Evolutionary conservation across 2,113 vertebrate genomes (phyloP).

Genomic region (Panthera uncia): DNA sequence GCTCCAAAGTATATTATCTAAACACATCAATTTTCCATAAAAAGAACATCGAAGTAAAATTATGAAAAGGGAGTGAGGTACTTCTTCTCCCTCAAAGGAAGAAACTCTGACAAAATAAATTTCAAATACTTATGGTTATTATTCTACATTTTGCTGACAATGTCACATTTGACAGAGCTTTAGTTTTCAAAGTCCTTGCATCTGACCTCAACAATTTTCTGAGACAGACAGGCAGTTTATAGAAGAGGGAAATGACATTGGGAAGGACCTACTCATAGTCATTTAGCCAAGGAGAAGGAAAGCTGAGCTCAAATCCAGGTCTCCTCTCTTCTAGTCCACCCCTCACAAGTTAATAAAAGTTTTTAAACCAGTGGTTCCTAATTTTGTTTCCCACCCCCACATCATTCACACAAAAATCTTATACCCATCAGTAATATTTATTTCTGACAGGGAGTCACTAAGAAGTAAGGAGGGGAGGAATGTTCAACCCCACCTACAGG

Average conservation of each 20-base stretch:
- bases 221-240: background rate
- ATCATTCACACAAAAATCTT: background rate
- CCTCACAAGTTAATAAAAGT: background rate
- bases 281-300: background rate
- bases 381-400: background rate
- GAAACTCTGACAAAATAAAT: background rate
- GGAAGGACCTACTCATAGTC: background rate
- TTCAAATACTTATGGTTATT: slow-evolving; percentile 29
- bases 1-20: background rate
- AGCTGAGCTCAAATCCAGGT: background rate
- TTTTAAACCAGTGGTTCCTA: background rate
- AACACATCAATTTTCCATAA: slow-evolving; percentile 4
- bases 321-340: background rate
- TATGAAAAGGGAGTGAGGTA: background rate
- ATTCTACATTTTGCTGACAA: background rate
- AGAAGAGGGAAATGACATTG: background rate
- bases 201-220: background rate
- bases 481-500: background rate
- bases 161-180: background rate
- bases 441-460: background rate
- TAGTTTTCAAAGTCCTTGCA: slow-evolving; percentile 22
- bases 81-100: background rate
- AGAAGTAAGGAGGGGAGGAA: background rate
- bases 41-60: background rate
- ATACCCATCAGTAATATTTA: background rate